Conservation (phyloP, 2,113 vertebrate genomes). For the Limanda limanda region DNA sequence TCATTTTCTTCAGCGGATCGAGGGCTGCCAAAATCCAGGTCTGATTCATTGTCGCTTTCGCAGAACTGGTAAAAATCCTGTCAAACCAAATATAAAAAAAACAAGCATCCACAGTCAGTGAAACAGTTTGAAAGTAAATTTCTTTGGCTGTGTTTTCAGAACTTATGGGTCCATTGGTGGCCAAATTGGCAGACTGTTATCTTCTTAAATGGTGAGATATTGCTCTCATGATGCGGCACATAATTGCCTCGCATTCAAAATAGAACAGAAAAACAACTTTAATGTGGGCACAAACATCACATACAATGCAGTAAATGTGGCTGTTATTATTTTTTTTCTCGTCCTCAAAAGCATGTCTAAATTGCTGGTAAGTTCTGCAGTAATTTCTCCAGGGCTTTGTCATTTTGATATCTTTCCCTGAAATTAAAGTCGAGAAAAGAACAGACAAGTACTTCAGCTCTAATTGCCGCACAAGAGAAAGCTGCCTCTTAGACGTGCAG, state of each 20-base stretch:
- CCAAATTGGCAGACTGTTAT: slow-evolving; percentile 48
- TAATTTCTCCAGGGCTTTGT: slow-evolving; percentile 51
- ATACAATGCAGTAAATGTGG: slow-evolving; percentile 33
- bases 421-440: slow-evolving; percentile 45
- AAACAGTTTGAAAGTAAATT: slow-evolving; percentile 22
- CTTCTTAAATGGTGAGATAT: slow-evolving; percentile 25
- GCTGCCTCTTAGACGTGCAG: slow-evolving; percentile 22
- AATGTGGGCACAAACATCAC: slow-evolving; percentile 23
- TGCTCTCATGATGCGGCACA: slow-evolving; percentile 23
- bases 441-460: slow-evolving; percentile 26
- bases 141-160: slow-evolving; percentile 23
- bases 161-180: slow-evolving; percentile 40
- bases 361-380: slow-evolving; percentile 19
- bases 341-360: slow-evolving; percentile 26
- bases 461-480: slow-evolving; percentile 55
- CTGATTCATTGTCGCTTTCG: slow-evolving; percentile 33
- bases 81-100: slow-evolving; percentile 8
- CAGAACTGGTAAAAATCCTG: slow-evolving; percentile 19
- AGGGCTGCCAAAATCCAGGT: slow-evolving; percentile 20
- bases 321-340: slow-evolving; percentile 11
- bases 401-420: slow-evolving; percentile 45
- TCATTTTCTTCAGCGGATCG: slow-evolving; percentile 9
- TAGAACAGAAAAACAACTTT: slow-evolving; percentile 22
- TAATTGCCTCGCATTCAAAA: slow-evolving; percentile 35
- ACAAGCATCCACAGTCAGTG: slow-evolving; percentile 13